Evolutionary conservation across 1,140 invertebrate genomes (phyloP).

Genomic region (Nautilus pompilius): DNA sequence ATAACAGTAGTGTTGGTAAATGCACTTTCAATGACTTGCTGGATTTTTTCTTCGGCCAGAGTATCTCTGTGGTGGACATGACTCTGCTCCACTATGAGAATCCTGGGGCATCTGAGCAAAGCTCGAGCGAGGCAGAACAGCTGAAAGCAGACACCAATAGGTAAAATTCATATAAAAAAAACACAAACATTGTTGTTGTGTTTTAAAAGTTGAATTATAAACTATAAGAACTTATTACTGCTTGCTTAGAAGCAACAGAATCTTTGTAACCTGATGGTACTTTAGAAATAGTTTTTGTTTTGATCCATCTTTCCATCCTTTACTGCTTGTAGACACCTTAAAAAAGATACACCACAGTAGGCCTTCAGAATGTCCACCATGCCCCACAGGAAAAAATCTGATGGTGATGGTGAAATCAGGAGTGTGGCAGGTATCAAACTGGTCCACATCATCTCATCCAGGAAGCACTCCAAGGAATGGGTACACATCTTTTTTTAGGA

Average conservation of each 20-base stretch:
- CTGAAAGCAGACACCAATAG: slow-evolving; percentile 46
- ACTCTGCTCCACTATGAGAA: slow-evolving; percentile 71
- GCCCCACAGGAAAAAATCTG: too few species aligned
- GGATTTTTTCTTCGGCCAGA: slow-evolving; percentile 56
- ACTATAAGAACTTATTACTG: not conserved
- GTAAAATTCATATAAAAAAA: too few species aligned
- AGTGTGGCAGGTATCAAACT: too few species aligned
- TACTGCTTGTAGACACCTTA: not conserved
- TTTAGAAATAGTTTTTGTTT: not conserved
- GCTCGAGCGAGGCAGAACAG: slow-evolving; percentile 62
- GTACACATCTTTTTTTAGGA: too few species aligned
- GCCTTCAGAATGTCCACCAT: too few species aligned
- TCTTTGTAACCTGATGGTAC: not conserved
- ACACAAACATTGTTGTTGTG: not conserved
- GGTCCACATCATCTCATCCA: too few species aligned
- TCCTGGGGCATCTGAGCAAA: slow-evolving; percentile 63
- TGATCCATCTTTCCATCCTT: not conserved
- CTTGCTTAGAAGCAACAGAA: not conserved
- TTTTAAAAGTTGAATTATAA: not conserved
- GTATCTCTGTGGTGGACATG: slow-evolving; percentile 58
- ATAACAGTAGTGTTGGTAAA: slow-evolving; percentile 56
- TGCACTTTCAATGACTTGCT: slow-evolving; percentile 50
- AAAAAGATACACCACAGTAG: too few species aligned
- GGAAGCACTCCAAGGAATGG: too few species aligned
- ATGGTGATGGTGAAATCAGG: too few species aligned